phyloP scores from a whole-genome alignment of 2,797 vertebrate genomes.

The Vespertilio murinus region DNA sequence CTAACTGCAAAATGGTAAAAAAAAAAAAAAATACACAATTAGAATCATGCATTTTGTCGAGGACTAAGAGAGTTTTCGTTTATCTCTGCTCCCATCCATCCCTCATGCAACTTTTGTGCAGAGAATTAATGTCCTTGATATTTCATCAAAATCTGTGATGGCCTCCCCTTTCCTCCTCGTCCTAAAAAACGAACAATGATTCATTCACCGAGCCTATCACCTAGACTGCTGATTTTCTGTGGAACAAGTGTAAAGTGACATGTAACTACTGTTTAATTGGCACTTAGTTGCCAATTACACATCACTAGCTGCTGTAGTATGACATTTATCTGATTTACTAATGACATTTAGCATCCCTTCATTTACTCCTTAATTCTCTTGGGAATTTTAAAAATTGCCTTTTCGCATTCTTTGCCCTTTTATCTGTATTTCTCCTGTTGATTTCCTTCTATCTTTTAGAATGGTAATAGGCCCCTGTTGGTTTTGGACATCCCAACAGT shows the following conservation, averaged over 20 bases:
- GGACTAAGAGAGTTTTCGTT: not conserved
- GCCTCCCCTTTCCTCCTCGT: constrained; percentile 30
- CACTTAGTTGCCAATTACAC: not conserved
- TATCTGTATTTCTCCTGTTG: not conserved
- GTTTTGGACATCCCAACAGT: not conserved
- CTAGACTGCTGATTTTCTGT: not conserved
- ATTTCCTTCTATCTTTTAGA: not conserved
- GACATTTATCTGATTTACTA: not conserved
- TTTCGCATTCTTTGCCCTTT: not conserved
- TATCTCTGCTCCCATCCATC: not conserved
- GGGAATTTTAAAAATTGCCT: not conserved
- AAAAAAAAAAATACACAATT: not conserved
- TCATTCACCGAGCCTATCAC: not conserved
- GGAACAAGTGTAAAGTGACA: not conserved
- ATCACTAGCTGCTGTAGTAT: not conserved
- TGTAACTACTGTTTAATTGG: not conserved
- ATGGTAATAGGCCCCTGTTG: not conserved
- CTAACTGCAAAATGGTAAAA: constrained; percentile 1
- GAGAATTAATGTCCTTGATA: not conserved
- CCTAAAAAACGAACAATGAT: constrained; percentile 1
- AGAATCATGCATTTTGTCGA: constrained; percentile 15
- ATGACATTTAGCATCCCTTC: not conserved
- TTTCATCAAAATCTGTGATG: constrained; percentile 31
- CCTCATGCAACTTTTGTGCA: not conserved
- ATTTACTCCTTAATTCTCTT: not conserved